A percentile compares a stretch with the other conserved stretches of the same genome.
These are phyloP conservation scores for Protodeltote pygarga DNA, from an alignment of 2,888 invertebrate species.

Conservation along the genomic window DNA sequence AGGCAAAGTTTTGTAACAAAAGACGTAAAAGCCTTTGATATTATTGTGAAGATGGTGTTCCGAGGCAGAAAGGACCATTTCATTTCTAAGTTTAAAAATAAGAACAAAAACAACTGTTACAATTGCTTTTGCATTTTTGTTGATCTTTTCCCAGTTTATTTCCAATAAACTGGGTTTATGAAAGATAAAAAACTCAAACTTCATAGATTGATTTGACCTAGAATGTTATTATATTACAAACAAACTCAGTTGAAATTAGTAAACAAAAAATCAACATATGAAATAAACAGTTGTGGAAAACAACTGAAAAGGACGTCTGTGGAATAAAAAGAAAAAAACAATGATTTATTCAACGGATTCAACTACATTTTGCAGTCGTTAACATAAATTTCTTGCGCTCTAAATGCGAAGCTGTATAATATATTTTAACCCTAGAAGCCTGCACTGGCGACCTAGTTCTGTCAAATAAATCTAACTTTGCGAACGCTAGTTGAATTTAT, in stretches of 20 bases:
- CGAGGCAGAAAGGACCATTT: neutral
- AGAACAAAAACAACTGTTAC: neutral
- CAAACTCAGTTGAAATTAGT: conserved; percentile 10
- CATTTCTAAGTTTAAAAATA: neutral
- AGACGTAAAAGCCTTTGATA: neutral
- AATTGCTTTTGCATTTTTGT: too few species aligned
- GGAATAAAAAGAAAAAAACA: conserved; percentile 44
- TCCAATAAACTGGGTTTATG: too few species aligned
- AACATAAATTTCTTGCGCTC: conserved; percentile 68
- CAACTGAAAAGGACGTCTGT: conserved; percentile 28
- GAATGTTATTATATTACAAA: conserved; percentile 7
- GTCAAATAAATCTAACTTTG: conserved; percentile 67
- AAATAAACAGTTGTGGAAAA: conserved; percentile 37
- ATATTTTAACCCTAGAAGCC: conserved; percentile 64
- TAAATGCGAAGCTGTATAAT: conserved; percentile 59
- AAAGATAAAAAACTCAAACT: neutral
- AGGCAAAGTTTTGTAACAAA: conserved; percentile 2
- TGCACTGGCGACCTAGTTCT: conserved; percentile 66
- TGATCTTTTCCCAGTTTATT: too few species aligned
- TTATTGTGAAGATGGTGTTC: neutral
- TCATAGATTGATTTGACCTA: too few species aligned
- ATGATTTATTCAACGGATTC: conserved; percentile 53
- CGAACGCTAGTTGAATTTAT: conserved; percentile 55
- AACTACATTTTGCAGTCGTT: conserved; percentile 60
- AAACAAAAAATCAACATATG: conserved; percentile 28